A percentile compares a stretch with the other conserved stretches of the same genome.
phyloP scores from a whole-genome alignment of 2,888 invertebrate genomes.

The Drosophila kuntzei region DNA sequence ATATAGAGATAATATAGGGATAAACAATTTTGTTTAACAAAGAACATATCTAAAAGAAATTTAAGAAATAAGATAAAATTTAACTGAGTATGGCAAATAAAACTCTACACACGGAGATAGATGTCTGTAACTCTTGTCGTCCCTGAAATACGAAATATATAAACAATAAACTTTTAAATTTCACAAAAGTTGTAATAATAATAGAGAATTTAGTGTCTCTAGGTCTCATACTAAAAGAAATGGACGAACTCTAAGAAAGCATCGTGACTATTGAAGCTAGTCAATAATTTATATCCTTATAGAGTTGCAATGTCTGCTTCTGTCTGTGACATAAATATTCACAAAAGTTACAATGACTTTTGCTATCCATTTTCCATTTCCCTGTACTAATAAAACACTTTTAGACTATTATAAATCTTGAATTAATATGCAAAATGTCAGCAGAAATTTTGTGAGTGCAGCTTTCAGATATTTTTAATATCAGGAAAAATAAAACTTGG shows the following conservation, averaged over 20 bases:
- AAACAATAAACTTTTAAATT: not conserved
- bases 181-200: too few relatives aligned
- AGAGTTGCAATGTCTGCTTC: not conserved
- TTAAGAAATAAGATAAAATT: too few relatives aligned
- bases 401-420: not conserved
- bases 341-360: constrained; percentile 1
- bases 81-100: too few relatives aligned
- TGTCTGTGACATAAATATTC: not conserved
- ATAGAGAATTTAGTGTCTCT: too few relatives aligned
- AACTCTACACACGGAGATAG: too few relatives aligned
- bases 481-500: constrained; percentile 3
- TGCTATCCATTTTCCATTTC: not conserved
- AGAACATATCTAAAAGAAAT: too few relatives aligned
- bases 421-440: constrained; percentile 1
- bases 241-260: too few relatives aligned
- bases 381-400: not conserved
- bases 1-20: too few relatives aligned
- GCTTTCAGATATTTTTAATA: constrained; percentile 14
- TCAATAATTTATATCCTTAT: not conserved
- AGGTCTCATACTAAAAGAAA: too few relatives aligned
- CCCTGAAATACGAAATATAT: not conserved
- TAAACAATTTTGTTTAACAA: too few relatives aligned
- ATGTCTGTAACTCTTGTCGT: not conserved
- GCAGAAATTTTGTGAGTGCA: not conserved
- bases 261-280: not conserved